Evolutionary conservation across 1,140 invertebrate genomes (phyloP), one percentile per base, ranked within the genome.

Genomic region (Cephus cinctus): DNA sequence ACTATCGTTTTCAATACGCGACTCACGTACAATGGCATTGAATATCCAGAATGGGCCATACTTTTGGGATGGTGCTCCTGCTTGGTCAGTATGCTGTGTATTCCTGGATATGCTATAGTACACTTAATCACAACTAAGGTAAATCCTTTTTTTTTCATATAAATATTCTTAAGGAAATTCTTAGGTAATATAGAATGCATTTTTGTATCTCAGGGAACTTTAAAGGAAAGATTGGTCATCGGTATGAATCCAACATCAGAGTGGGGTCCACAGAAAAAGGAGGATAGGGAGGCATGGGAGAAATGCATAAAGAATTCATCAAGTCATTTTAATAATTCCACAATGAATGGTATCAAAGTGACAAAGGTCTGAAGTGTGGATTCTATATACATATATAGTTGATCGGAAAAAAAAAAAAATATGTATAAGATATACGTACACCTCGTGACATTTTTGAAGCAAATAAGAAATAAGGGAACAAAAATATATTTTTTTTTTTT

Each of bases 21-120:
- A 16, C 64, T 84, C 16, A 79, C 74, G 5, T 83, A 84, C 45
- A 80, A 82, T 42, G 72, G 67, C 2, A 73, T 80, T 20, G 38
- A 40, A 0, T 87, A 83, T 59, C 86, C 86, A 0, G 34, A 57
- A 6, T 88, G 86, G 86, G 81, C 82, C 0, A 65, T 81, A 11
- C 51, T 43, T 1, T 36, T 86, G 11, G 86, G 86, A n/a, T 88
- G 86, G 85, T 46, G 68, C 2, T 78, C 82, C 8, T 85, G 82
- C 23, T 53, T 73, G 2, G 62, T 76, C 3, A 86, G 85, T 3
- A 76, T 87, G 47, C 47, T 81, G 0, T 82, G 76, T 44, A 83
- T 87, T 43, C 85, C 84, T 2, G 58, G 76, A 11, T 83, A 83
- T 56, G 69, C 80, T 4, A 46, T 85, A 5, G 82, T 78, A 57